Conservation (phyloP, 2,797 vertebrate species). For the Brachymystax lenok region DNA sequence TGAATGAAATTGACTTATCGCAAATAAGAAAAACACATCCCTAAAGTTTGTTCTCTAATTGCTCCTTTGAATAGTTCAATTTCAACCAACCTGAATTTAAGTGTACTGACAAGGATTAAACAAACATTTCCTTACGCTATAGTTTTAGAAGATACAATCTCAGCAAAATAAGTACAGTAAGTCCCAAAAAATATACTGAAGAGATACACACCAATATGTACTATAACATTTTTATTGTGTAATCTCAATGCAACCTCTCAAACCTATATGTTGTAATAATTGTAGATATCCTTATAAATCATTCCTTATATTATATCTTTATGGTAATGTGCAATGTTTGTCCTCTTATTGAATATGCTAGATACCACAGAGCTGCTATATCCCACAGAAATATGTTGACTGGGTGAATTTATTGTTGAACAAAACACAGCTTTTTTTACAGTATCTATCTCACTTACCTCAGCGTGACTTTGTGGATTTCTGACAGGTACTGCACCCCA, state of each 20-base stretch:
- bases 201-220: not conserved
- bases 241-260: not conserved
- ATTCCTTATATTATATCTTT: no score
- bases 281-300: not conserved
- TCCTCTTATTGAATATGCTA: not conserved
- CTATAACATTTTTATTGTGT: not conserved
- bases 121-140: not conserved
- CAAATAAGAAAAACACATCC: not conserved
- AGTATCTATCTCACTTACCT: conserved; percentile 56
- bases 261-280: not conserved
- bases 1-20: not conserved
- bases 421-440: not conserved
- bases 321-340: not conserved
- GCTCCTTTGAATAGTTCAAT: not conserved
- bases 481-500: not conserved
- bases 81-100: not conserved
- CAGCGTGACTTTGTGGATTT: conserved; percentile 28
- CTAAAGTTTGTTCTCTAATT: not conserved
- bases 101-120: not conserved
- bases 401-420: conserved; percentile 1
- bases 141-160: not conserved
- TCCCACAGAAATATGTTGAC: not conserved
- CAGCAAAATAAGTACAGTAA: not conserved
- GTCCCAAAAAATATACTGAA: not conserved
- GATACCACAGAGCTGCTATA: not conserved